Percentiles rank a stretch among this genome's conserved stretches.
Conservation (phyloP, 2,888 invertebrate species). For the Anthrax anthrax region DNA sequence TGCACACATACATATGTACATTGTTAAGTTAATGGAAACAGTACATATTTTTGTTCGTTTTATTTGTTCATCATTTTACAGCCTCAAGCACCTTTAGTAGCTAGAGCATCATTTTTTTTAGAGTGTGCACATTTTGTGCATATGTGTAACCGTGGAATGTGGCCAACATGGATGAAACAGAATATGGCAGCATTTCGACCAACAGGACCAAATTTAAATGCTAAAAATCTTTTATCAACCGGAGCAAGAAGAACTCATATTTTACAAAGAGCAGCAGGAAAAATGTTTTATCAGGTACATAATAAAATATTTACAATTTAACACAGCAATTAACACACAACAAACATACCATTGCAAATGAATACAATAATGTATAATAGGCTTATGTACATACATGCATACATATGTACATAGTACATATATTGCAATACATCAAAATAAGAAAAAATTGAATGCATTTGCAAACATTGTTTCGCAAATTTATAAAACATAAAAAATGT, state of each 20-base stretch:
- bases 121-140: conserved; percentile 97
- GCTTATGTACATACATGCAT: no score
- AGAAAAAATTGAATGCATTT: no score
- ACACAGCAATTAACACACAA: no score
- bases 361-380: no score
- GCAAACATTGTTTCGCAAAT: no score
- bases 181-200: conserved; percentile 61
- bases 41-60: background rate
- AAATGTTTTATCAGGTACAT: conserved; percentile 74
- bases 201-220: conserved; percentile 41
- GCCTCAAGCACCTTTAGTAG: conserved; percentile 88
- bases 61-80: conserved; percentile 33
- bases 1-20: no score
- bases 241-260: conserved; percentile 51
- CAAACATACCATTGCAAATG: no score
- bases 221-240: conserved; percentile 37
- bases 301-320: background rate
- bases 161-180: conserved; percentile 97
- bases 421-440: no score
- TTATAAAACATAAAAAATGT: no score
- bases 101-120: conserved; percentile 78
- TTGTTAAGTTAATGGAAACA: no score
- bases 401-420: no score
- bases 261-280: conserved; percentile 81
- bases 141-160: conserved; percentile 93